Percentiles rank a stretch among this genome's conserved stretches.
These are phyloP conservation scores for Gastrophryne carolinensis DNA, from an alignment of 2,797 vertebrate genomes.

Conservation along the genomic window DNA sequence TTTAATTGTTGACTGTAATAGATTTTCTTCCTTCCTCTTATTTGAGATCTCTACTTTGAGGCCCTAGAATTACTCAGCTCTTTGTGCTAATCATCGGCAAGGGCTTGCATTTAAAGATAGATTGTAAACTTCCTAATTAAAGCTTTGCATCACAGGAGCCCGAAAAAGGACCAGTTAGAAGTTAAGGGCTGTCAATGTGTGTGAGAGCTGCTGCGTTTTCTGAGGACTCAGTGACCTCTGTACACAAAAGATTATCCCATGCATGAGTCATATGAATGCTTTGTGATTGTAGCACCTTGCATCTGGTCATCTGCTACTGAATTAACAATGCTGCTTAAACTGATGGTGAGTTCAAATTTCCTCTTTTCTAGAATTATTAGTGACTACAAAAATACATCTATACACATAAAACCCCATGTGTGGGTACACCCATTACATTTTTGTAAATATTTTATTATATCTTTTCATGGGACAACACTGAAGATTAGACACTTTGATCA, in stretches of 20 bases:
- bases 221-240: conserved; percentile 33
- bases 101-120: conserved; percentile 52
- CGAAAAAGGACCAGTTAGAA: conserved; percentile 41
- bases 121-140: conserved; percentile 53
- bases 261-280: conserved; percentile 18
- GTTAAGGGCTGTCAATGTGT: conserved; percentile 48
- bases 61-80: conserved; percentile 51
- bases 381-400: too few relatives aligned
- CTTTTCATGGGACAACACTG: too few relatives aligned
- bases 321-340: too few relatives aligned
- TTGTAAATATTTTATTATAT: too few relatives aligned
- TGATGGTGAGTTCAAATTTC: too few relatives aligned
- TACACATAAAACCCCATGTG: too few relatives aligned
- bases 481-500: too few relatives aligned
- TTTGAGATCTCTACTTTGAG: conserved; percentile 48
- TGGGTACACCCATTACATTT: too few relatives aligned
- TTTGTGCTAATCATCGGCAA: conserved; percentile 47
- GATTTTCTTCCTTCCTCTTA: conserved; percentile 53
- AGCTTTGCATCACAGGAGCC: conserved; percentile 46
- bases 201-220: conserved; percentile 36
- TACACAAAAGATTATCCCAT: not conserved
- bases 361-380: too few relatives aligned
- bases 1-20: conserved; percentile 52
- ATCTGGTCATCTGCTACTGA: not conserved
- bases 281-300: not conserved